Base-by-base conservation (phyloP, 2,888 invertebrate species). In the Leptinotarsa haldemani region DNA sequence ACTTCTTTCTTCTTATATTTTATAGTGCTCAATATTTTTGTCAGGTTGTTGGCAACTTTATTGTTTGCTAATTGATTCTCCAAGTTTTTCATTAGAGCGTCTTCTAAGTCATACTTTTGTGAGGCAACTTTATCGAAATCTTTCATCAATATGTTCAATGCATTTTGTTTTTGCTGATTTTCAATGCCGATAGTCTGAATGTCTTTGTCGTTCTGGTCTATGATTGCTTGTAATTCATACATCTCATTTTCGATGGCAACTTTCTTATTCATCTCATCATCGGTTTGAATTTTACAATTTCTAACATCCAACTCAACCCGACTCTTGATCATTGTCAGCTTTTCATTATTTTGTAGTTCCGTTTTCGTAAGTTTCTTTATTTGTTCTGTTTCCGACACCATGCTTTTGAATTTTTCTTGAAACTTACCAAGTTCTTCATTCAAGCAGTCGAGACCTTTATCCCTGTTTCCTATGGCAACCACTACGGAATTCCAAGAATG, bases 401-500 rank as follows among this genome's bases (percentile, higher is more conserved):
- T 79, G 16, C 74, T 81, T 66, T 83, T 83, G 18, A 84, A 74
- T 69, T 83, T 83, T 73, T 86, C 85, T 15, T 90, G 89, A 73
- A 92, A 86, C 67, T 88, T 87, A 71, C 48, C 53, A 0, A 73
- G 48, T 80, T 93, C 92, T 50, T 89, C 88, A 61, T 89, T 89
- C 1, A 93, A 89, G 67, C 91, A 90, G 76, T 91, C 90, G 74
- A 91, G 90, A 1, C 92, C 90, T 80, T 90, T 91, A 84, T 95
- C 94, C 25, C 94, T 87, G 73, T 93, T 91, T 25, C 90, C 89
- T 75, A 95, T 93, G 73, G 92, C 92, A 15, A 92, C 88, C 3
- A 95, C 89, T 56, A 94, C 93, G 16, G 93, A 91, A 83, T 93
- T 92, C 95, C 95, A 95, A 7, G 93, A 90, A 80, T 91, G 91